Evolutionary conservation across 64 coral and sea anemone genomes (phyloP), one percentile per base, ranked within the genome.

Genomic region (Anthopleura sola): DNA sequence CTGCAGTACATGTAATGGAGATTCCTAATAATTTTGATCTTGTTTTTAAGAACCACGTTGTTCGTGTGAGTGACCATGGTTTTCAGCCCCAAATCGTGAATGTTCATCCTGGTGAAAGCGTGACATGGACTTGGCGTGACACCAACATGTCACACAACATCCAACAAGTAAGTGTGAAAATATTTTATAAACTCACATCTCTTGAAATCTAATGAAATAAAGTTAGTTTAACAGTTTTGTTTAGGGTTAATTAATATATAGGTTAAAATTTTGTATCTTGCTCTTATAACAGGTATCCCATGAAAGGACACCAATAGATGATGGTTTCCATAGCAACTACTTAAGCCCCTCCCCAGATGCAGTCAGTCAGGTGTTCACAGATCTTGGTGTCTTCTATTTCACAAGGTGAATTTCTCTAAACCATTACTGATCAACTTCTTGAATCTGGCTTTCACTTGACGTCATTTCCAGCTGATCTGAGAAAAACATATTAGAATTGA

Each of bases 351-450:
- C 84, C 39, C 77, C 90, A 36, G 81, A 55, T 90, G 94, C 90
- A 7, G 89, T 96, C 89, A 89, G 49, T n/a, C 69, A 92, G 47
- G 54, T 96, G 11, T 96, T 96, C 49, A 89, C 39, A 53, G 90
- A 96, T n/a, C 84, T 92, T 51, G 94, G 94, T 53, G 44, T 96
- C 21, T 83, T 90, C 49, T 96, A 96, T 81, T 96, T 96, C 89
- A 88, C 88, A 68, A 96, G 94, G 94, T 96, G 92, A 47, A 19
- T 33, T 62, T 38, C 80, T 54, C 36, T 75, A n/a, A 85, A 77
- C n/a, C 17, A 50, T n/a, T n/a, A 20, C 21, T 33, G 44, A 51
- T 29, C 9, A 8, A 44, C 9, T 44, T 44, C 40, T 6, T 6
- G 40, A 44, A 44, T 44, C 40, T 44, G 40, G 4, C 40, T 6